Evolutionary conservation across 2,888 invertebrate genomes (phyloP), one percentile per base, ranked within the genome.

Genomic region (Mimas tiliae): DNA sequence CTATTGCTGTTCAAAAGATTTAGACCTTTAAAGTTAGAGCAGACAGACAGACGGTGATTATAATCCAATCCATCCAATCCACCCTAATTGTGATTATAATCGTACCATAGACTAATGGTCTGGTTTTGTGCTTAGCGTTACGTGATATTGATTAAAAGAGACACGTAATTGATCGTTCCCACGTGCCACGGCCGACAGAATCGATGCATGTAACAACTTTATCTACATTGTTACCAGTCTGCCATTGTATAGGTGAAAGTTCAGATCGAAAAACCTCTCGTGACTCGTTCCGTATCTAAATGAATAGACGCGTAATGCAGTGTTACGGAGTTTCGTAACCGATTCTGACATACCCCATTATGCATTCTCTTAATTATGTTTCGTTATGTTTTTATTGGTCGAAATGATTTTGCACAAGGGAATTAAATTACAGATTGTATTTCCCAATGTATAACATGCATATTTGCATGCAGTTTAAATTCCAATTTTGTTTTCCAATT

Each of bases 201-300:
- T 75, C 79, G 67, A 82, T 81, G 73, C 71, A 70, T 67, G 67
- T 64, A 70, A 73, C 63, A 62, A 38, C 72, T 69, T 70, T 73
- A 74, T 67, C 67, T 66, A 74, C 80, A 79, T 84, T 82, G 87
- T 85, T 82, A 78, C 79, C 77, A 72, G 68, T 70, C 68, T 72
- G 75, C 82, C 76, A 90, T 89, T 86, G 85, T 86, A 73, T 73
- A 74, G 87, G 92, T 90, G 91, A 93, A 93, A 93, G 93, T 91
- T 90, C 87, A 85, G 70, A 74, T 72, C 69, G 76, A 74, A 75
- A 76, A 73, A 72, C 65, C 70, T 75, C 70, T 70, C 66, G 70
- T 76, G 73, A 70, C 73, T 75, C 66, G 72, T 75, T 75, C 74
- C 72, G 73, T 68, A 70, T 74, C 72, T 72, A 69, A 72, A 70